Conservation (phyloP, 1,140 invertebrate species). For the Amyelois transitella region DNA sequence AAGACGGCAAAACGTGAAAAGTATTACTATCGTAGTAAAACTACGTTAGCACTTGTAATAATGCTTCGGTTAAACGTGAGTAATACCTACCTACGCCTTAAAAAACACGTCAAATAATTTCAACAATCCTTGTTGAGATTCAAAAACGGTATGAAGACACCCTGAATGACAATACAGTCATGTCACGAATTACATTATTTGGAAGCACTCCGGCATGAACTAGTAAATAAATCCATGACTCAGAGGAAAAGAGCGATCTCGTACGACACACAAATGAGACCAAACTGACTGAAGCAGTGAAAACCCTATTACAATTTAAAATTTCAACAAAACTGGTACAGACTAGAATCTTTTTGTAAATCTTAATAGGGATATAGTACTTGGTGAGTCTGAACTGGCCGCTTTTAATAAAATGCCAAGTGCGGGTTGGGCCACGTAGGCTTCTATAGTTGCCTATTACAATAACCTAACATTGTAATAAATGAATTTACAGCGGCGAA, state of each 20-base stretch:
- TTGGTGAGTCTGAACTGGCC: not conserved
- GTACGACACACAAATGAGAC: not conserved
- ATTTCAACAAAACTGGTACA: not conserved
- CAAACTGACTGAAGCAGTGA: not conserved
- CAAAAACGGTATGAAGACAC: too few species aligned
- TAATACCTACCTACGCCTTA: too few species aligned
- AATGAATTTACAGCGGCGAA: too few species aligned
- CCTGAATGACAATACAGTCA: not conserved
- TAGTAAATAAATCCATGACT: not conserved
- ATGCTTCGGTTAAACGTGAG: too few species aligned
- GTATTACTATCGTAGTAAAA: too few species aligned
- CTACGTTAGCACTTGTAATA: too few species aligned
- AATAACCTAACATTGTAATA: too few species aligned
- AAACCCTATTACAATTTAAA: not conserved
- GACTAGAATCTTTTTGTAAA: not conserved
- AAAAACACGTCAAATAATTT: too few species aligned
- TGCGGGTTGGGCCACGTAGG: too few species aligned
- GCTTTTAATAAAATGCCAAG: not conserved
- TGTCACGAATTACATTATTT: not conserved
- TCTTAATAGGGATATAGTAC: not conserved
- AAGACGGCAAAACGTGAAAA: too few species aligned
- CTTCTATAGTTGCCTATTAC: too few species aligned
- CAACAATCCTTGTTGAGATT: too few species aligned
- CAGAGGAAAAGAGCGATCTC: constrained; percentile 4
- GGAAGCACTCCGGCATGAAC: not conserved